Evolutionary conservation across 2,797 vertebrate genomes (phyloP), one percentile per base, ranked within the genome.

Genomic region (Oryzias sinensis): DNA sequence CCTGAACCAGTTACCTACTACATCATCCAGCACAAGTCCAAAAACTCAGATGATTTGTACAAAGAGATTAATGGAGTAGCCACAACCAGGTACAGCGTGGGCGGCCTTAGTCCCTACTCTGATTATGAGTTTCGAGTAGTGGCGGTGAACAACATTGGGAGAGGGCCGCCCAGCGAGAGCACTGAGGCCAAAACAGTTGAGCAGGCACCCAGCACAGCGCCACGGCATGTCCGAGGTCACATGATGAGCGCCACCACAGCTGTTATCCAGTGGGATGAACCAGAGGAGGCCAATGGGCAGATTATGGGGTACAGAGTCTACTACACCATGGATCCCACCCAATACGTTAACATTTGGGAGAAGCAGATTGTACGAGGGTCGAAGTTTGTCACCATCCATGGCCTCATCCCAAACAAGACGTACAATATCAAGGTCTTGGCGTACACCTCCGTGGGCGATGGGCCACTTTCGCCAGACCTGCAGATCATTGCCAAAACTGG

Each of bases 401-500:
- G 94, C 58, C 90, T 99, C 43, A 93, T 96, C 43, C 96, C 97
- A 43, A 97, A 99, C 79, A 97, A 95, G 85, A 98, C 96, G 0
- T 99, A 99, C 59, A 96, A 97, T 55, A 96, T 99, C 77, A 97
- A 95, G 80, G 97, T 99, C 29, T 84, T 98, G 87, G 97, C 96
- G 70, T 98, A 94, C 83, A 99, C 97, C 59, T 98, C 97, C 9
- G 96, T 99, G 62, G 97, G 97, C 1, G 97, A 99, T 53, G 97
- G 97, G 43, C 97, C 97, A 0, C 94, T 98, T 53, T 98, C 97
- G 40, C 88, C 93, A 68, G 97, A 99, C 74, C 95, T 99, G 71
- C 97, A 99, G 85, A 97, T 99, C 82, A 97, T 98, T 51, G 96
- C 97, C 55, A 97, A 99, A 83, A 98, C 97, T 20, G 97, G 97